Evolutionary conservation across 1,140 invertebrate species (phyloP), one percentile per base, ranked within the genome.

Genomic region (Gryon sp.): DNA sequence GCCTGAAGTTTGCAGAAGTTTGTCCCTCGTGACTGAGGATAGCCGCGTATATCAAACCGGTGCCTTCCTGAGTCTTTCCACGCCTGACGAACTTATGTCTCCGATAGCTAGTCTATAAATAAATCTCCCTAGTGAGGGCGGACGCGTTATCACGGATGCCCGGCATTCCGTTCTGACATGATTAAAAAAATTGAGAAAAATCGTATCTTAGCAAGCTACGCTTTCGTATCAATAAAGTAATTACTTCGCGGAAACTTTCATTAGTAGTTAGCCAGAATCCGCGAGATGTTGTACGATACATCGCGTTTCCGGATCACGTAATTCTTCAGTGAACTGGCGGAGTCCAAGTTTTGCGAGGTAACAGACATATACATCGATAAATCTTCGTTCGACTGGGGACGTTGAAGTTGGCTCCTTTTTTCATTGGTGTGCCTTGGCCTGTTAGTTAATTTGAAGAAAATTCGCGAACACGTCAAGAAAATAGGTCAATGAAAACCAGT

Each of bases 181-280:
- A 74, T 60, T 69, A 60, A 53, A 77, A 77, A 82, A 87, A 86
- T 83, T 80, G 80, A 86, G 84, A 88, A 84, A 86, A 85, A 88
- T 88, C 78, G 79, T 78, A 70, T 63, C 74, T 11, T 4, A 7
- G 50, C 52, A 43, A 70, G 32, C 22, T 55, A 24, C 32, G 43
- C 20, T 57, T 30, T 19, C 81, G 84, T 84, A 88, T 88, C 84
- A 86, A 87, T 86, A 87, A 87, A 88, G 84, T 86, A 88, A 88
- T 88, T 88, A 87, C 80, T 80, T 63, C 45, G 40, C 34, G 79
- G 78, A 82, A 83, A 86, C 78, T 87, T 86, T 87, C 83, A 86
- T 86, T 86, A 86, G 78, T 79, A 83, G 82, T 82, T 85, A 80
- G 72, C 78, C 34, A 40, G 34, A 57, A 62, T 66, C 76, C 75